Evolutionary conservation across 2,113 vertebrate species (phyloP), one percentile per base, ranked within the genome.

Genomic region (Nymphicus hollandicus): DNA sequence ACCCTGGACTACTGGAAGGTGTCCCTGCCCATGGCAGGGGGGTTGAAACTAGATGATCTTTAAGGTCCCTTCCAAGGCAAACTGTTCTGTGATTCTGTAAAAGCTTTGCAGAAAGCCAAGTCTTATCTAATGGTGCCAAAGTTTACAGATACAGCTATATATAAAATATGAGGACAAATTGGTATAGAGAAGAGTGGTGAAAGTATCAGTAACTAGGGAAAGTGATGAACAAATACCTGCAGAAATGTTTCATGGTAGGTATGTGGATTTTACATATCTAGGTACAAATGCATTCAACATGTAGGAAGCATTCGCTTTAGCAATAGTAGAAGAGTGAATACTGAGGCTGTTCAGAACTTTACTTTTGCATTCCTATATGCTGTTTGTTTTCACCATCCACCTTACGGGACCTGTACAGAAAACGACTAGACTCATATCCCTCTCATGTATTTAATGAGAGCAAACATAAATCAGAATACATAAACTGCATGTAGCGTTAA

Each of bases 351-450:
- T 82, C 46, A 69, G 49, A 55, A n/a, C 4, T 25, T 29, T 66
- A 33, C 4, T 50, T 66, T 69, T 72, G 55, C 6, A 7, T 70
- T 93, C 19, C 6, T 44, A 24, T 24, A 11, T 55, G 4, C 9
- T 88, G 3, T 22, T 52, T 10, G 29, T 17, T 71, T 73, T 63
- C 31, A 13, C 11, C 22, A 60, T 44, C 20, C 5, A 22, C 11
- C 24, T 92, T 47, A 71, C 10, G 10, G 52, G 71, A 88, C 5
- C 50, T 66, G 10, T 60, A 43, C 19, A 65, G 66, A 65, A 61
- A 20, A 0, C 13, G 76, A 1, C 5, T 41, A 31, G 3, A 33
- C 17, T 35, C 44, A 25, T 47, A 81, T 0, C 11, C 9, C 12
- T 64, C 43, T 76, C 13, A 53, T 29, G 22, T 41, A 63, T 50